Evolutionary conservation across 2,113 vertebrate species (phyloP), one percentile per base, ranked within the genome.

Genomic region (Melanocharis versteri): DNA sequence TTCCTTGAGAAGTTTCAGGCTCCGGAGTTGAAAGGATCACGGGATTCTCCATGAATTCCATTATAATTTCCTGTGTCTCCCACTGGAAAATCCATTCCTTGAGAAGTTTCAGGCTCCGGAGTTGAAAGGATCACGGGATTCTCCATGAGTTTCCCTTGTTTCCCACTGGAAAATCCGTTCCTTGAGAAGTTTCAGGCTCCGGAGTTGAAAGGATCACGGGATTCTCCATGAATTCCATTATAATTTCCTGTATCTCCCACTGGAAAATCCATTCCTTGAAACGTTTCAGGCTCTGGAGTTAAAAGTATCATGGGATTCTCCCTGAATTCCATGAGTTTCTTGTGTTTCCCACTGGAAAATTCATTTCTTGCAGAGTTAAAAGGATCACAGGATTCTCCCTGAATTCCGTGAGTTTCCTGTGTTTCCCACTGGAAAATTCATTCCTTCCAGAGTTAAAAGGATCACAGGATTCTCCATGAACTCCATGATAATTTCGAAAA

Each of bases 401-500:
- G 5, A n/a, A n/a, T 57, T 35, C 27, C 20, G 6, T 31, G 28
- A 15, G n/a, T n/a, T n/a, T n/a, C n/a, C n/a, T 57, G 33, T 10
- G 18, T 33, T 53, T 31, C 11, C 51, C 15, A 19, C 30, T 54
- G 53, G 53, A 21, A 33, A 54, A 21, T 21, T 13, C 19, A 13
- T 21, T 21, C 42, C 42, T 15, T 42, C 6, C 6, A 15, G 13
- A 42, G 42, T 42, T 45, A n/a, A n/a, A n/a, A n/a, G n/a, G n/a
- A n/a, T n/a, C n/a, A n/a, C n/a, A n/a, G n/a, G n/a, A n/a, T 66
- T 1, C 0, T n/a, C 33, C 44, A 4, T 26, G 6, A 66, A 47
- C 37, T 69, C n/a, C 45, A 2, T 31, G 28, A 31, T n/a, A n/a
- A n/a, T n/a, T n/a, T n/a, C n/a, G n/a, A n/a, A n/a, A n/a, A n/a